Base-by-base conservation (phyloP, 2,888 invertebrate species). In the Agonopterix heracliana region DNA sequence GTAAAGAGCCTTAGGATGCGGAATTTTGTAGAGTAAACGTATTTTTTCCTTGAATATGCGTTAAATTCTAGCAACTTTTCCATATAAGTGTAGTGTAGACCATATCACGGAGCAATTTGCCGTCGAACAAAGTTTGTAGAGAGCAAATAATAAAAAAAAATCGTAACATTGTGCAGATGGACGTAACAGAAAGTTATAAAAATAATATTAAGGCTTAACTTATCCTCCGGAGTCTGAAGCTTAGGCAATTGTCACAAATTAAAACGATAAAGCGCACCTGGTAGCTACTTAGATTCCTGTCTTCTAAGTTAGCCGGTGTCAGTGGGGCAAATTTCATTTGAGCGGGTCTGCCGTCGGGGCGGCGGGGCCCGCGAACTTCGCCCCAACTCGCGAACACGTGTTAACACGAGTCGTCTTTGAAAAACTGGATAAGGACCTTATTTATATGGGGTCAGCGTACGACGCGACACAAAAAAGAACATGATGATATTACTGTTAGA, bases 381-480 rank as follows among this genome's bases (percentile, higher is more conserved):
- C 67, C 63, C 72, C 67, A 78, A 77, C 74, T 78, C 66, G 64
- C 58, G 66, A 79, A 81, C 84, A 85, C 78, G 84, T 85, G 86
- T 85, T 86, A 82, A 80, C 86, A 80, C 70, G 76, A 74, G 65
- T 78, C 79, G 69, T 80, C 83, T 86, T 83, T 81, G 81, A 85
- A 87, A 82, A 85, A 86, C 76, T 82, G 78, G 76, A 78, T 84
- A 84, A 81, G 72, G 68, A 74, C 78, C 87, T 83, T 85, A 85
- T 87, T 86, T 86, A 80, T 87, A 85, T 87, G 85, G 80, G 81
- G 71, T 81, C 68, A 79, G 78, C 86, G 86, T 86, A 73, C 78
- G 73, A 61, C 62, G 74, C 77, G 77, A 82, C 83, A 68, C 65
- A 82, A 74, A 79, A 81, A 79, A 76, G 78, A 79, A 77, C 81